Evolutionary conservation across 2,888 invertebrate genomes (phyloP).

Genomic region (Seira ritae): DNA sequence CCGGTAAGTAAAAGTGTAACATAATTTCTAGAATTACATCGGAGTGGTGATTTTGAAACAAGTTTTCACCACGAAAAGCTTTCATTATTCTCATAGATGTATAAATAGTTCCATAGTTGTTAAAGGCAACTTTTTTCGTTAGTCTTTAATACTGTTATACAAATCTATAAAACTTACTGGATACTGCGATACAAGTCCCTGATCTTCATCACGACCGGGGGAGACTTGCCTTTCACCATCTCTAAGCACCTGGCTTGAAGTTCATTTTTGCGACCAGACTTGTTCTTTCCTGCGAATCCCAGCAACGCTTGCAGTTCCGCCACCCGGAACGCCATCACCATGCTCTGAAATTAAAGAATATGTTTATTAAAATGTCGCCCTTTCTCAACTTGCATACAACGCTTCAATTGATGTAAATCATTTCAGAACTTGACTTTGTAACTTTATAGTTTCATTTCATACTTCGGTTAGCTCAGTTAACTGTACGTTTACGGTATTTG

Average conservation of each 20-base stretch:
- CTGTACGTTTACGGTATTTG: too few relatives aligned
- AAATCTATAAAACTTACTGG: conserved; percentile 77
- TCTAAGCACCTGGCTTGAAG: conserved; percentile 85
- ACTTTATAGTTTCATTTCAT: not conserved
- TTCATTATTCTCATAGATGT: too few relatives aligned
- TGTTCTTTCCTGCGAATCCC: conserved; percentile 86
- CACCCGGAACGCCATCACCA: conserved; percentile 85
- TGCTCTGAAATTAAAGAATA: conserved; percentile 76
- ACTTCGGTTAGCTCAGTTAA: too few relatives aligned
- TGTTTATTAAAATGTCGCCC: too few relatives aligned
- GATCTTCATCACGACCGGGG: conserved; percentile 81
- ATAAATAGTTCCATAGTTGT: not conserved
- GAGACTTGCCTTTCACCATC: conserved; percentile 82
- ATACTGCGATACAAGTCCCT: conserved; percentile 83
- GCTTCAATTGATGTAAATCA: too few relatives aligned
- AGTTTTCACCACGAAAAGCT: too few relatives aligned
- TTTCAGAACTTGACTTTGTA: too few relatives aligned
- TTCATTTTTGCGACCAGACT: conserved; percentile 88
- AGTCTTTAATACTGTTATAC: too few relatives aligned
- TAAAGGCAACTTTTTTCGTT: not conserved
- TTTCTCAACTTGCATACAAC: too few relatives aligned
- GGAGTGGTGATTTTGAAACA: too few relatives aligned
- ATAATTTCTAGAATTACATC: not conserved
- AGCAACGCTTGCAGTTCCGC: conserved; percentile 90
- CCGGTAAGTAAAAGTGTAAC: not conserved